These are phyloP conservation scores for Celastrina argiolus DNA, from an alignment of 2,888 invertebrate species.

Conservation along the genomic window DNA sequence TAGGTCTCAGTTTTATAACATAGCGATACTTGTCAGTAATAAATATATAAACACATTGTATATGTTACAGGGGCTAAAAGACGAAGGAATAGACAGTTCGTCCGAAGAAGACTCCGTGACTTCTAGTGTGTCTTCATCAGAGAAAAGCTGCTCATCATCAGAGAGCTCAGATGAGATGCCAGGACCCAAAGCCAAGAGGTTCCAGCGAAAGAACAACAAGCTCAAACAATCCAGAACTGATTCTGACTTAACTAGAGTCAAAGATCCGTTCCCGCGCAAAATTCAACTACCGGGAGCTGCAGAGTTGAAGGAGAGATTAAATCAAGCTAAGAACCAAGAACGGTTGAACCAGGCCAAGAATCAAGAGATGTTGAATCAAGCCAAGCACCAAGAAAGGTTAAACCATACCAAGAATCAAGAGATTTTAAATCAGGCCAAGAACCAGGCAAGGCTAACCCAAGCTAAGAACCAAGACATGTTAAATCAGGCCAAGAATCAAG, in stretches of 20 bases:
- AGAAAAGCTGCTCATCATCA: constrained; percentile 70
- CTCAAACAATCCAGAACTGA: constrained; percentile 67
- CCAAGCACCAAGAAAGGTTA: neutral
- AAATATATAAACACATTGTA: no score
- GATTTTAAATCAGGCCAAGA: neutral
- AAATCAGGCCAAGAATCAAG: constrained; percentile 38
- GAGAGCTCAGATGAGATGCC: constrained; percentile 65
- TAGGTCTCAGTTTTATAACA: no score
- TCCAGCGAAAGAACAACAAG: constrained; percentile 65
- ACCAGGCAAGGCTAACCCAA: neutral
- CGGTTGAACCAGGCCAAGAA: neutral
- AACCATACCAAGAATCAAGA: neutral
- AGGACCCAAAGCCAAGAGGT: constrained; percentile 57
- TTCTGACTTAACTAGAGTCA: constrained; percentile 57
- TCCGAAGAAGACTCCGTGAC: constrained; percentile 70
- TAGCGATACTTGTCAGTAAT: no score
- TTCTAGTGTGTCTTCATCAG: constrained; percentile 67
- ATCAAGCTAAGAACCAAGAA: constrained; percentile 57
- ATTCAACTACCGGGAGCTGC: constrained; percentile 50
- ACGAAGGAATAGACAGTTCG: constrained; percentile 75
- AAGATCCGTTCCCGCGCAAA: constrained; percentile 49
- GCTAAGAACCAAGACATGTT: neutral
- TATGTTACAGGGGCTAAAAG: constrained; percentile 66
- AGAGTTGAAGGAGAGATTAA: constrained; percentile 48
- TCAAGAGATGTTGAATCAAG: neutral